Evolutionary conservation across 1,140 invertebrate genomes (phyloP).

Genomic region (Cephus cinctus): DNA sequence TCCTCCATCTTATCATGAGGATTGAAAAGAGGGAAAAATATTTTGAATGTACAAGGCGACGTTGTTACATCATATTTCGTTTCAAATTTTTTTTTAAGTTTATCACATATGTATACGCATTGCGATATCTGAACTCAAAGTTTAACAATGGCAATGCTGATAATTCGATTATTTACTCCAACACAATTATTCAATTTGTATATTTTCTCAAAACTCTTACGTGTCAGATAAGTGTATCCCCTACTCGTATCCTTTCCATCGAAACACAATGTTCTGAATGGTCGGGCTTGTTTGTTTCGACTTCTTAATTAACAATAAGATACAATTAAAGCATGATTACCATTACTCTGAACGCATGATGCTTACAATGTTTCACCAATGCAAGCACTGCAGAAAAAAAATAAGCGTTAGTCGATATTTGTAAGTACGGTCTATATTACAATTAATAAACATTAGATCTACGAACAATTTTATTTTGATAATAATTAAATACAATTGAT

Average conservation of each 20-base stretch:
- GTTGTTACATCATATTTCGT: no score
- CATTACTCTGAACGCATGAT: constrained; percentile 13
- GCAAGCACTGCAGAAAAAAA: constrained; percentile 9
- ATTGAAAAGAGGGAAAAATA: no score
- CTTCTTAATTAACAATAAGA: constrained; percentile 16
- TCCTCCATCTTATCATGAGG: no score
- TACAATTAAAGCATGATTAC: constrained; percentile 20
- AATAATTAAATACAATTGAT: no score
- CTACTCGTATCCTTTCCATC: neutral
- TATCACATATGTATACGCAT: no score
- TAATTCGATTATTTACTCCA: neutral
- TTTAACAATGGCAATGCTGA: neutral
- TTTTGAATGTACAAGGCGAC: no score
- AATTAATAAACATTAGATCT: no score
- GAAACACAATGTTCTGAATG: constrained; percentile 6
- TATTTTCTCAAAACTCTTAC: constrained; percentile 55
- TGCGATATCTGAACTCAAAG: neutral
- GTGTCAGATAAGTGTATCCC: constrained; percentile 45
- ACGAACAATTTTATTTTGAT: no score
- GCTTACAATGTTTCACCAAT: constrained; percentile 18
- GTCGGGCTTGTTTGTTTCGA: constrained; percentile 20
- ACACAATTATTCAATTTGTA: no score
- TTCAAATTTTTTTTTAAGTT: no score
- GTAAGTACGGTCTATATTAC: no score
- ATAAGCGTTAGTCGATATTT: no score